A percentile compares a stretch with the other conserved stretches of the same genome.
These are phyloP conservation scores for Silvanus unidentatus DNA, from an alignment of 2,888 invertebrate genomes.

Conservation along the genomic window DNA sequence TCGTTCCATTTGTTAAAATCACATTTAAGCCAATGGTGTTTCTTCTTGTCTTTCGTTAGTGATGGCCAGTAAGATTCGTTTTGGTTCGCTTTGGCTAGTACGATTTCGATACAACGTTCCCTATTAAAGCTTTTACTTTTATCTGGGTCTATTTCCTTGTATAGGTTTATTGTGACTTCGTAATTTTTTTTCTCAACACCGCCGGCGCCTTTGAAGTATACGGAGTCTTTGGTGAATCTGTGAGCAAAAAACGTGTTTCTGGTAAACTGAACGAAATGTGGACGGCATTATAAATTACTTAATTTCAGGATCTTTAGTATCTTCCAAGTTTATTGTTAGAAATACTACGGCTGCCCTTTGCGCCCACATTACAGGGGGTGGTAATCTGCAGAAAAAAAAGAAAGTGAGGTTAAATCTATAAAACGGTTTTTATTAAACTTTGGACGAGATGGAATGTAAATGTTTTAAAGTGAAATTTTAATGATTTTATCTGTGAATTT, in stretches of 20 bases:
- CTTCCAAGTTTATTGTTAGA: conserved; percentile 87
- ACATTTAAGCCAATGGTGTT: conserved; percentile 92
- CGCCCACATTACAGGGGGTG: conserved; percentile 91
- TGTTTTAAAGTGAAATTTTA: conserved; percentile 1
- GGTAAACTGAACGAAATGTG: conserved; percentile 5
- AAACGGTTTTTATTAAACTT: too few relatives aligned
- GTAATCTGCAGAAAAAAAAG: conserved; percentile 51
- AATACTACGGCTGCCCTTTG: conserved; percentile 78
- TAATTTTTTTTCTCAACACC: conserved; percentile 78
- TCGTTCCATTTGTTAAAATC: conserved; percentile 98
- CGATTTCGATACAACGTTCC: conserved; percentile 69
- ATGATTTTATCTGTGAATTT: too few relatives aligned
- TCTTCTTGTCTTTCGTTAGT: conserved; percentile 77
- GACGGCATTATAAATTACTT: conserved; percentile 60
- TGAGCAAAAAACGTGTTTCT: conserved; percentile 10
- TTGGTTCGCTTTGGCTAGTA: conserved; percentile 60
- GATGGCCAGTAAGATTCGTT: conserved; percentile 82
- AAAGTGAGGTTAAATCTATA: conserved; percentile 24
- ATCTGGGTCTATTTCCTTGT: conserved; percentile 74
- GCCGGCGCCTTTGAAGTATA: conserved; percentile 81
- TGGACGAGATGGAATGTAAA: too few relatives aligned
- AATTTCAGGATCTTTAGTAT: conserved; percentile 77
- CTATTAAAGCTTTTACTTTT: conserved; percentile 67
- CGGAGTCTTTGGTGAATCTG: conserved; percentile 63
- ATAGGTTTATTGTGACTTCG: conserved; percentile 83